These are phyloP conservation scores for Brachirus orientalis DNA, from an alignment of 2,113 vertebrate species.

Conservation along the genomic window DNA sequence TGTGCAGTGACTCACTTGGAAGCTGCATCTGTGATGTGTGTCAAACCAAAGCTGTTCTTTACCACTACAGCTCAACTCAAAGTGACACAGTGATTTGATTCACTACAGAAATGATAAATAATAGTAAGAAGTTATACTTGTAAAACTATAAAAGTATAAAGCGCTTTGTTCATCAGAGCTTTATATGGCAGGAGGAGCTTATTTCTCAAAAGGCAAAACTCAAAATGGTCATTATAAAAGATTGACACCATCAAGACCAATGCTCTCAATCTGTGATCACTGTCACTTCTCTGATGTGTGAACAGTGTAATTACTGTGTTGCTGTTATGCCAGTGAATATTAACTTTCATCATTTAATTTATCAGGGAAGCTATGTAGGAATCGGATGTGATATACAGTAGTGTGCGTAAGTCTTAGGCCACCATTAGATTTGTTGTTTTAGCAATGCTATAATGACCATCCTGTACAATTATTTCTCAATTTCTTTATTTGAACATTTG, in stretches of 20 bases:
- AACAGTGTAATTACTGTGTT: conserved; percentile 36
- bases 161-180: conserved; percentile 16
- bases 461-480: no score
- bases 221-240: conserved; percentile 36
- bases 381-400: conserved; percentile 35
- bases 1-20: conserved; percentile 36
- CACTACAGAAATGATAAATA: conserved; percentile 6
- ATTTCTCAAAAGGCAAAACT: conserved; percentile 47
- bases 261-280: conserved; percentile 7
- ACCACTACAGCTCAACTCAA: conserved; percentile 20
- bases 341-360: conserved; percentile 57
- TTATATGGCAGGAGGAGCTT: conserved; percentile 34
- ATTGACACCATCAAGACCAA: conserved; percentile 18
- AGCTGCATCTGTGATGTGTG: conserved; percentile 20
- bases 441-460: no score
- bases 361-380: conserved; percentile 27
- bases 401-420: no score
- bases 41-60: conserved; percentile 30
- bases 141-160: conserved; percentile 25
- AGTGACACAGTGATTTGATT: neutral
- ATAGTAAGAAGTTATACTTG: conserved; percentile 23
- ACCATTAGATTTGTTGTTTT: no score
- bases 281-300: conserved; percentile 18
- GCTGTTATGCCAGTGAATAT: conserved; percentile 9
- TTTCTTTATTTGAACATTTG: no score